Conservation (phyloP, 2,113 vertebrate species). For the Hucho hucho region DNA sequence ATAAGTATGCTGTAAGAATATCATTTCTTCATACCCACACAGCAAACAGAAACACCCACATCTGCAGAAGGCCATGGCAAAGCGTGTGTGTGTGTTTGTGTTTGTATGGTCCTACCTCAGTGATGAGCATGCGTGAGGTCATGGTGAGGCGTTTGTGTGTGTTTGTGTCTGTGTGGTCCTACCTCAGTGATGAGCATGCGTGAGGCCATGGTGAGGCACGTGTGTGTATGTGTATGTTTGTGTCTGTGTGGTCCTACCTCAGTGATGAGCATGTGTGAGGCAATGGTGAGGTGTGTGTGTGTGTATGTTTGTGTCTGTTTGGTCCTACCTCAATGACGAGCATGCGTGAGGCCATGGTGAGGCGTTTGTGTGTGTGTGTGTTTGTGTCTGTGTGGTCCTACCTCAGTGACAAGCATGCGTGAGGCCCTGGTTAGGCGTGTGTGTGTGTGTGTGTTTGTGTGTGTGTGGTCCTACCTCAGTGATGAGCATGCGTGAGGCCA, state of each 20-base stretch:
- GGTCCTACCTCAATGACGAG: slow-evolving; percentile 89
- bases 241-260: not conserved
- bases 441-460: slow-evolving; percentile 81
- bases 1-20: no score
- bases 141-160: slow-evolving; percentile 90
- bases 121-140: slow-evolving; percentile 97
- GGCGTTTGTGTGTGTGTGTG: slow-evolving; percentile 17
- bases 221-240: not conserved
- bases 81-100: not conserved
- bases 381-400: slow-evolving; percentile 43
- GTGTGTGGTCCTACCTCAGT: slow-evolving; percentile 35
- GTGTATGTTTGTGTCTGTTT: not conserved
- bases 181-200: not conserved
- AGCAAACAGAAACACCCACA: no score
- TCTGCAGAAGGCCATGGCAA: not conserved
- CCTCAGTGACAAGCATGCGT: slow-evolving; percentile 97
- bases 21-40: no score
- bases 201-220: not conserved
- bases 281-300: not conserved
- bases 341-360: slow-evolving; percentile 96
- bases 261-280: no score
- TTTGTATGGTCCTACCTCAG: slow-evolving; percentile 77
- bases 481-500: not conserved
- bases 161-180: slow-evolving; percentile 75
- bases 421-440: slow-evolving; percentile 99